Conservation (phyloP, 2,797 vertebrate genomes). For the Hozukius guyotensis region DNA sequence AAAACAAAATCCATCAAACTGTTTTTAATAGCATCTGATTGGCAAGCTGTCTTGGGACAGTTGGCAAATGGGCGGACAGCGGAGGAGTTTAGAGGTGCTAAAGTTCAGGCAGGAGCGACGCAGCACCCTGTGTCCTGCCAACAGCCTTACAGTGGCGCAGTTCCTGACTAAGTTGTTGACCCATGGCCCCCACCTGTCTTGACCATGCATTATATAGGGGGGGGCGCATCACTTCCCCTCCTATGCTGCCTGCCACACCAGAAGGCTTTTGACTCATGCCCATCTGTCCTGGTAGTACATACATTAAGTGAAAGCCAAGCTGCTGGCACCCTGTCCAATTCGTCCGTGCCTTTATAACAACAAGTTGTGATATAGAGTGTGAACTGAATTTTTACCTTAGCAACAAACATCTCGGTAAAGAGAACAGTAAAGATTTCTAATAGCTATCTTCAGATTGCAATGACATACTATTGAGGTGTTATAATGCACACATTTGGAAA, state of each 20-base stretch:
- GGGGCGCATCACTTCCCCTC: slow-evolving; percentile 62
- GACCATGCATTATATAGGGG: slow-evolving; percentile 72
- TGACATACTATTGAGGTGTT: not conserved
- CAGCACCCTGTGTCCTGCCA: slow-evolving; percentile 82
- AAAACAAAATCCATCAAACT: slow-evolving; percentile 68
- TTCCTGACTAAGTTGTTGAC: slow-evolving; percentile 85
- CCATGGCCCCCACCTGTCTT: slow-evolving; percentile 84
- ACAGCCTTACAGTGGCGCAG: slow-evolving; percentile 78
- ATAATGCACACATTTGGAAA: slow-evolving; percentile 3
- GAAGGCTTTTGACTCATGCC: slow-evolving; percentile 88
- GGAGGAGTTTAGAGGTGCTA: slow-evolving; percentile 86
- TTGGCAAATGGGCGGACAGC: slow-evolving; percentile 86
- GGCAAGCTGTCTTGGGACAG: slow-evolving; percentile 85
- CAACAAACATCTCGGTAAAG: slow-evolving; percentile 41
- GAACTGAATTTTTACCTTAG: slow-evolving; percentile 62
- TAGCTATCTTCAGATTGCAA: slow-evolving; percentile 10
- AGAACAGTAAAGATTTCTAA: slow-evolving; percentile 25
- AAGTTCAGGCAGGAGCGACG: slow-evolving; percentile 84
- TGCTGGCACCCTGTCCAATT: slow-evolving; percentile 71
- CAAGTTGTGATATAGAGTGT: slow-evolving; percentile 44
- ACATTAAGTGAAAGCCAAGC: slow-evolving; percentile 79
- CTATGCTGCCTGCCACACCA: slow-evolving; percentile 77
- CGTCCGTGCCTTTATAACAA: slow-evolving; percentile 54
- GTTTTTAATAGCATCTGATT: slow-evolving; percentile 82
- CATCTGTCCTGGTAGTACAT: slow-evolving; percentile 85